Evolutionary conservation across 2,797 vertebrate genomes (phyloP).

Genomic region (Bradypodion pumilum): DNA sequence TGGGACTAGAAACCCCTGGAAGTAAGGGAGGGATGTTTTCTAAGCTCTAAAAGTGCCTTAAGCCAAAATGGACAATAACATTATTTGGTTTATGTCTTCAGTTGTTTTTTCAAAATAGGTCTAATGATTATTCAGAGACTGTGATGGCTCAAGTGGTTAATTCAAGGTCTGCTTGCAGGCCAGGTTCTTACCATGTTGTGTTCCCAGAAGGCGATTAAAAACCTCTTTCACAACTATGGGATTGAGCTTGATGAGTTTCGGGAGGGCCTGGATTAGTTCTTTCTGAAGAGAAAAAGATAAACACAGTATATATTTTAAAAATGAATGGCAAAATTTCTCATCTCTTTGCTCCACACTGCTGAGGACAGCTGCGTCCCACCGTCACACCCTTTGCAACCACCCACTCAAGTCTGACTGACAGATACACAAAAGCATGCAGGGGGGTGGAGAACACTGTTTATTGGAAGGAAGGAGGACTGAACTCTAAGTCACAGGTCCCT

Average conservation of each 20-base stretch:
- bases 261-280: conserved; percentile 93
- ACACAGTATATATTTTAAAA: neutral
- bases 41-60: neutral
- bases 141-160: too few relatives aligned
- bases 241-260: conserved; percentile 97
- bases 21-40: neutral
- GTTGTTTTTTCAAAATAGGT: too few relatives aligned
- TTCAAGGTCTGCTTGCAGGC: too few relatives aligned
- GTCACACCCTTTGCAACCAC: neutral
- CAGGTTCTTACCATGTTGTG: conserved; percentile 86
- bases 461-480: neutral
- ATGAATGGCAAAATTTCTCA: accelerated
- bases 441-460: too few relatives aligned
- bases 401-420: too few relatives aligned
- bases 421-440: too few relatives aligned
- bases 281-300: conserved; percentile 71
- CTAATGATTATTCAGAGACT: neutral
- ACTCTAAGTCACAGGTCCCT: too few relatives aligned
- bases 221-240: conserved; percentile 97
- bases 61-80: neutral
- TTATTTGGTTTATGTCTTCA: accelerated
- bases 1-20: neutral
- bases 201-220: conserved; percentile 93
- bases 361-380: neutral
- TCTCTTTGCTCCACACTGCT: neutral